These are phyloP conservation scores for Myotis vivesi DNA, from an alignment of 2,797 vertebrate genomes.

Conservation along the genomic window DNA sequence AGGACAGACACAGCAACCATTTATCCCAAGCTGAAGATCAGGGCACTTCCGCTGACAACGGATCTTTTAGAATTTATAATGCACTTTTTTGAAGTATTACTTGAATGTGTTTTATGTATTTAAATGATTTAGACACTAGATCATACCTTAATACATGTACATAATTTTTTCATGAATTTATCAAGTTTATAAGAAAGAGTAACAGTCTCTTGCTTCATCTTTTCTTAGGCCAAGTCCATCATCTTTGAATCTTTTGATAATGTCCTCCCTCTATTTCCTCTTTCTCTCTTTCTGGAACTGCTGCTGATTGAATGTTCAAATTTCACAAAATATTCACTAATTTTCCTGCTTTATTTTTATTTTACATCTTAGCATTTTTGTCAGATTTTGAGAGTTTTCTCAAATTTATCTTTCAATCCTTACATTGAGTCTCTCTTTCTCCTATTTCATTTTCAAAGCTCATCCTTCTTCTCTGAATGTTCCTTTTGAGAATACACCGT, in stretches of 20 bases:
- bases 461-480: background rate
- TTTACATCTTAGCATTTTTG: background rate
- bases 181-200: background rate
- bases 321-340: background rate
- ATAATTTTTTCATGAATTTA: background rate
- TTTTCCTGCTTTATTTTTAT: background rate
- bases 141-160: background rate
- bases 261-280: background rate
- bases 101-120: background rate
- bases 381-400: background rate
- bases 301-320: background rate
- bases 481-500: background rate
- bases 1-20: background rate
- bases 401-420: background rate
- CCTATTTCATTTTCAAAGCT: background rate
- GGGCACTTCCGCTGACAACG: background rate
- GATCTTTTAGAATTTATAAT: background rate
- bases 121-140: background rate
- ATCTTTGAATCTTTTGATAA: background rate
- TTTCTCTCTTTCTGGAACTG: background rate
- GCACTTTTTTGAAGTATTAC: background rate
- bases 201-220: background rate
- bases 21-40: background rate
- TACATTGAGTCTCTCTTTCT: background rate
- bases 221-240: background rate